These are phyloP conservation scores for Papilio dardanus DNA, from an alignment of 1,140 invertebrate species.

Conservation along the genomic window DNA sequence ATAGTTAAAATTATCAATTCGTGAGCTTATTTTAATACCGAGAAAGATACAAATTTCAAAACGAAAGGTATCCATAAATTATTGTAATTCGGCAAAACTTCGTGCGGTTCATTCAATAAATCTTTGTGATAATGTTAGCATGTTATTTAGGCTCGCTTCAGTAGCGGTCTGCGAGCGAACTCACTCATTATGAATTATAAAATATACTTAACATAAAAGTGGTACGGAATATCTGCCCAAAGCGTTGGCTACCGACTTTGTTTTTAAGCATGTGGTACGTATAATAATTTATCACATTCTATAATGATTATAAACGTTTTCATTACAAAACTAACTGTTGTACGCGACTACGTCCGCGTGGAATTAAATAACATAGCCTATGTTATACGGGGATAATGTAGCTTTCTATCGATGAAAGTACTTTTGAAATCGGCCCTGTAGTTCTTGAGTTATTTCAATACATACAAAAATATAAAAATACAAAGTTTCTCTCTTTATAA, in stretches of 20 bases:
- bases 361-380: no score
- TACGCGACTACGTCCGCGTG: no score
- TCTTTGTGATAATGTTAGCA: constrained; percentile 18
- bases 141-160: constrained; percentile 27
- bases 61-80: background rate
- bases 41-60: background rate
- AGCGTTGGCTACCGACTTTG: constrained; percentile 49
- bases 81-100: background rate
- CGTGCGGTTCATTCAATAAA: constrained; percentile 2
- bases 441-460: no score
- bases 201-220: constrained; percentile 58
- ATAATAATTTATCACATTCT: background rate
- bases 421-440: no score
- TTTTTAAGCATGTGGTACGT: constrained; percentile 36
- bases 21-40: background rate
- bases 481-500: no score
- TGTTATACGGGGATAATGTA: no score
- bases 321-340: background rate
- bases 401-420: no score
- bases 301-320: background rate
- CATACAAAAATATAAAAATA: no score
- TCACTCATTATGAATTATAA: constrained; percentile 67
- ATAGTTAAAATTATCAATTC: background rate
- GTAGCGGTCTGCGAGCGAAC: constrained; percentile 41
- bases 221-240: constrained; percentile 44